Evolutionary conservation across 1,140 invertebrate species (phyloP).

Genomic region (Mactra quadrangularis): DNA sequence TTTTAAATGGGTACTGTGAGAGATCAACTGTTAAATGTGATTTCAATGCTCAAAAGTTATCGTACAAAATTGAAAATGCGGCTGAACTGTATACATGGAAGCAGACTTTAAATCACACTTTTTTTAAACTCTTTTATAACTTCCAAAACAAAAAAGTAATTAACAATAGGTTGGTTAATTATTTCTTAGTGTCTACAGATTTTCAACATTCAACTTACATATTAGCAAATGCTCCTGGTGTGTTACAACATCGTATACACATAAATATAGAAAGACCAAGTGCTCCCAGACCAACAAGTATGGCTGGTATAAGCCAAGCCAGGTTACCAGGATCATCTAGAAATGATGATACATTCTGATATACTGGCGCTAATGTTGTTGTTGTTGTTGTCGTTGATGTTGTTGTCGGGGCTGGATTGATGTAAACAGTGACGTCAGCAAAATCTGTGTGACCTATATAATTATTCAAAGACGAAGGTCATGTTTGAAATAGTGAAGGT

Average conservation of each 20-base stretch:
- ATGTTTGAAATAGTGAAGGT: no score
- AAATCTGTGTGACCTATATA: slow-evolving; percentile 41
- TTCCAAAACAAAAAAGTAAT: no score
- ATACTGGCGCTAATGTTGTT: slow-evolving; percentile 3
- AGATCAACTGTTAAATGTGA: no score
- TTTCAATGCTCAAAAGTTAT: no score
- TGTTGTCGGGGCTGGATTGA: slow-evolving; percentile 3
- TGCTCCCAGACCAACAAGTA: not conserved
- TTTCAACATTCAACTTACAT: not conserved
- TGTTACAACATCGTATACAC: slow-evolving; percentile 10
- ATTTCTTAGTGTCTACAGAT: no score
- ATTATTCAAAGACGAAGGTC: no score
- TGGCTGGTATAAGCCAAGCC: slow-evolving; percentile 49
- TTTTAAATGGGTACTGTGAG: no score
- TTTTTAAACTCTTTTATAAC: no score
- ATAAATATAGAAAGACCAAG: slow-evolving; percentile 31
- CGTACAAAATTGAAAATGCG: no score
- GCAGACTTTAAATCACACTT: not conserved
- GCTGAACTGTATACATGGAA: no score
- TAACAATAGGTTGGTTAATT: no score
- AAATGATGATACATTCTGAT: slow-evolving; percentile 21
- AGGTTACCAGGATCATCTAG: slow-evolving; percentile 52
- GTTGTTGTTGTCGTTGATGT: slow-evolving; percentile 36
- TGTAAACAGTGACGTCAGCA: slow-evolving; percentile 15
- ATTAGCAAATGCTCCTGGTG: not conserved